Conservation (phyloP, 1,140 invertebrate genomes). For the Dreissena rostriformis region DNA sequence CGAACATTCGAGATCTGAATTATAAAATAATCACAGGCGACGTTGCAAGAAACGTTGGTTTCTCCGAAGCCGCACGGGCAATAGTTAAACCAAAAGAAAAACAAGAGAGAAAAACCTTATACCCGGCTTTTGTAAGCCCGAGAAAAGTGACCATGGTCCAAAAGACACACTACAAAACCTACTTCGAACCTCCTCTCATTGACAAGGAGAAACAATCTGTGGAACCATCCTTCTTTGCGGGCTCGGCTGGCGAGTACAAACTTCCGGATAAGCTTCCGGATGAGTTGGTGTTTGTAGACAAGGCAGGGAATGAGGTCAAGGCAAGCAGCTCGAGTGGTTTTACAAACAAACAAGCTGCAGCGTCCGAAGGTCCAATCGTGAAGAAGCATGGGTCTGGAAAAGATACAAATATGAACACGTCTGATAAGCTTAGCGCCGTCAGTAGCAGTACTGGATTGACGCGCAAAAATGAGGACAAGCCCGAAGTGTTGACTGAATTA, state of each 20-base stretch:
- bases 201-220: constrained; percentile 54
- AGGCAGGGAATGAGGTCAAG: constrained; percentile 38
- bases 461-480: background rate
- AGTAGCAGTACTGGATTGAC: background rate
- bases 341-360: background rate
- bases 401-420: background rate
- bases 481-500: constrained; percentile 10
- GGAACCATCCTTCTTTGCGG: constrained; percentile 65
- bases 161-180: constrained; percentile 59
- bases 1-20: constrained; percentile 61
- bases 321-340: constrained; percentile 40
- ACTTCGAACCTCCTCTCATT: constrained; percentile 62
- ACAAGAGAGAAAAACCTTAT: constrained; percentile 11
- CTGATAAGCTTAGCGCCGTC: background rate
- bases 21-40: constrained; percentile 60
- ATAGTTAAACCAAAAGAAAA: constrained; percentile 4
- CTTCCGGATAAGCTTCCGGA: constrained; percentile 66
- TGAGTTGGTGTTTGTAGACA: constrained; percentile 62
- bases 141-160: constrained; percentile 56
- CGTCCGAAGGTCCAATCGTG: background rate
- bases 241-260: constrained; percentile 57
- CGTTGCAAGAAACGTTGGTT: constrained; percentile 50
- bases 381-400: background rate
- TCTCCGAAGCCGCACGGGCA: constrained; percentile 1
- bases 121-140: constrained; percentile 64